phyloP scores from a whole-genome alignment of 2,113 vertebrate species.

The Muscicapa adusta region DNA sequence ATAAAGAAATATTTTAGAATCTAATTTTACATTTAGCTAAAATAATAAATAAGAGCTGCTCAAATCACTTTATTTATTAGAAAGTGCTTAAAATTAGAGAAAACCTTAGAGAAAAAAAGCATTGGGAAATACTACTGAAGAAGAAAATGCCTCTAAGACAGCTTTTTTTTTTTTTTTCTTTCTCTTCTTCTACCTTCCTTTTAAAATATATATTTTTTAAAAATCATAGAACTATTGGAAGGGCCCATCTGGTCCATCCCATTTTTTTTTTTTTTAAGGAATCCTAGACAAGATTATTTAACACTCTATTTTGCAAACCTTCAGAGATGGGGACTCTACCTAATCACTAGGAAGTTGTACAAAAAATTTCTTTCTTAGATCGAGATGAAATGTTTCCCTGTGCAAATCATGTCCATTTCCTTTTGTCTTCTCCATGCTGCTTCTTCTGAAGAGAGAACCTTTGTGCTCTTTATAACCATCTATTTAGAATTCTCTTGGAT shows the following conservation, averaged over 20 bases:
- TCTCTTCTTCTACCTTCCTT: fast-evolving
- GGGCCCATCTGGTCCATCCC: not conserved
- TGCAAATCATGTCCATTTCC: not conserved
- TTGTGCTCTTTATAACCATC: not conserved
- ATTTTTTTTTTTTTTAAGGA: not conserved
- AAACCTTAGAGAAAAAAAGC: not conserved
- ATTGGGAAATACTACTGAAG: not conserved
- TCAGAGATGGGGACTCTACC: not conserved
- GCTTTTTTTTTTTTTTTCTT: not conserved
- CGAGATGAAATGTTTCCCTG: not conserved
- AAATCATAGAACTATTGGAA: not conserved
- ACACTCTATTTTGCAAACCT: not conserved
- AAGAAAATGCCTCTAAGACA: not conserved
- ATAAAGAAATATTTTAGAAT: not conserved
- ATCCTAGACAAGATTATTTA: not conserved
- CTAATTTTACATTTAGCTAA: not conserved
- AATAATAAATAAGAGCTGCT: not conserved
- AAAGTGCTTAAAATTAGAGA: not conserved
- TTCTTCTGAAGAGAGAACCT: not conserved
- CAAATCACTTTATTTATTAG: not conserved
- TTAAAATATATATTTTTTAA: not conserved
- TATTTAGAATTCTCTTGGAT: not conserved
- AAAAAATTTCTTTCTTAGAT: not conserved
- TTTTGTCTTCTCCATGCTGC: not conserved
- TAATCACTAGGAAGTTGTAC: not conserved